Conservation (phyloP, 2,888 invertebrate species). For the Clivina fossor region DNA sequence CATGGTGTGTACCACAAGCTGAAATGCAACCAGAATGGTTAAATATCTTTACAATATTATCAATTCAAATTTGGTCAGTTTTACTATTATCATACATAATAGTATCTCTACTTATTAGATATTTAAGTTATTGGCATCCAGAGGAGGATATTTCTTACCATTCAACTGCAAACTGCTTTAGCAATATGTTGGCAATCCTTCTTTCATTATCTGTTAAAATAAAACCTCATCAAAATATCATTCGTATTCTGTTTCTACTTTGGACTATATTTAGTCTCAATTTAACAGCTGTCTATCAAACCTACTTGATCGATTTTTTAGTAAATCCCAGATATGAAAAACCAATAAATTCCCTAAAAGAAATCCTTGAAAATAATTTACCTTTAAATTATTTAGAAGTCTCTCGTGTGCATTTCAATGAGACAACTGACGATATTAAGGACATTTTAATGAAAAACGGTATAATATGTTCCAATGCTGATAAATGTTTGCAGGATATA, state of each 20-base stretch:
- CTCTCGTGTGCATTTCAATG: constrained; percentile 25
- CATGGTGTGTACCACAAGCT: constrained; percentile 39
- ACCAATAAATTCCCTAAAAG: constrained; percentile 35
- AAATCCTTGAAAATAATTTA: constrained; percentile 29
- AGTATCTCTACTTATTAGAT: constrained; percentile 5
- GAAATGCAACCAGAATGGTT: constrained; percentile 33
- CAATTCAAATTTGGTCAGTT: constrained; percentile 18
- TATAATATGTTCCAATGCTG: constrained; percentile 9
- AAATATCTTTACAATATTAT: constrained; percentile 35
- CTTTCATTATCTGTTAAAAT: constrained; percentile 17
- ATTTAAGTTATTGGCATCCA: background rate
- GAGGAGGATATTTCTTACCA: constrained; percentile 15
- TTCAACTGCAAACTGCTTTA: constrained; percentile 25
- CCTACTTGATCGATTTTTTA: constrained; percentile 36
- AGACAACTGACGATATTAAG: no score
- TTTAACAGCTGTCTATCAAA: constrained; percentile 36
- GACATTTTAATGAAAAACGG: no score
- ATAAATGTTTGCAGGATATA: constrained; percentile 8
- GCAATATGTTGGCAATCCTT: constrained; percentile 23
- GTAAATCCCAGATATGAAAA: constrained; percentile 35
- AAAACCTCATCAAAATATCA: constrained; percentile 16
- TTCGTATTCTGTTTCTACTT: constrained; percentile 33
- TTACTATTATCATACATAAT: constrained; percentile 13
- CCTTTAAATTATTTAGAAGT: constrained; percentile 23
- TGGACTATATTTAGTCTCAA: constrained; percentile 38